Base-by-base conservation (phyloP, 2,888 invertebrate genomes). In the Elegia similella region DNA sequence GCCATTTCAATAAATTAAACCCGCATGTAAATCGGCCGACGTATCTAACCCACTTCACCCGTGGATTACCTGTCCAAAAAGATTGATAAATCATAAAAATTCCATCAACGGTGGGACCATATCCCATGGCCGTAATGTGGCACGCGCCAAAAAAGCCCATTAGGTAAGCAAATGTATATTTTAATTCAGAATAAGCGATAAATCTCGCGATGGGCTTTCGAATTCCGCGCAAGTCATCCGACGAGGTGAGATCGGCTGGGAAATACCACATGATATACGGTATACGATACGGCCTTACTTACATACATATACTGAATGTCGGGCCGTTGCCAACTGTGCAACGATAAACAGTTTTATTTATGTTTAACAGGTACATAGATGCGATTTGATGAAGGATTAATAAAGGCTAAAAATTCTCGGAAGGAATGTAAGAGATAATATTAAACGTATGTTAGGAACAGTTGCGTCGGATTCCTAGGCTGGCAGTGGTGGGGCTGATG, bases 201-300 rank as follows among this genome's bases (percentile, higher is more conserved):
- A 90, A 91, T 91, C 89, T 88, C 83, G 80, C 80, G 82, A 86
- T 88, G 90, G 87, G 90, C 90, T 91, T 91, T 90, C 90, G 85
- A 91, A 91, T 90, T 89, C 90, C 90, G 82, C 87, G 82, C 88
- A 87, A 88, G 88, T 86, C 86, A 88, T 79, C 85, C 82, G 82
- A 76, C 87, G 84, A 87, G 88, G 87, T 88, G 88, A 89, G 88
- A 87, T 87, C 88, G 88, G 67, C 83, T 87, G 89, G 90, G 90
- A 88, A 91, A 89, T 88, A 89, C 90, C 90, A 83, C 80, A 75
- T 78, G 75, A 78, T 82, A 80, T 79, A 79, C 73, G 73, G 71
- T 76, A 73, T 75, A 70, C 72, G 75, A 73, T 75, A 70, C 72
- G 75, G 72, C 70, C 71, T 76, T 75, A 76, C 75, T 75, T 79